Evolutionary conservation across 2,113 vertebrate genomes (phyloP), one percentile per base, ranked within the genome.

Genomic region (Anas platyrhynchos): DNA sequence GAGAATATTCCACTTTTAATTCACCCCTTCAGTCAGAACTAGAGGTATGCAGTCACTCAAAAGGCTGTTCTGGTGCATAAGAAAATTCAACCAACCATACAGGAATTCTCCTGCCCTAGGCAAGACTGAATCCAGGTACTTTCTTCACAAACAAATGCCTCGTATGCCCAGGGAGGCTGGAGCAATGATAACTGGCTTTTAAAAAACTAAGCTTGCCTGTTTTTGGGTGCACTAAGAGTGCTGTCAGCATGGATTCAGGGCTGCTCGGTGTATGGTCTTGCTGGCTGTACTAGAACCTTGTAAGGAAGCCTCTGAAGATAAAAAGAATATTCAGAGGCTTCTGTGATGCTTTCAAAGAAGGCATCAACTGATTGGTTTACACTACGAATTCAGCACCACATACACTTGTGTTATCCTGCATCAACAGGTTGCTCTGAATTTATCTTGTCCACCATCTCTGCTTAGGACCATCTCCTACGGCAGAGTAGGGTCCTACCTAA

Each of bases 1-100:
- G 77, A 91, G 69, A 92, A 93, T 93, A 89, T 82, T 87, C 83
- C n/a, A 23, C 90, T 84, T 96, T 68, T 68, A 94, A 86, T 86
- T 94, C 65, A 38, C 26, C 69, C 25, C 83, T 90, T 94, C 86
- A 58, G 14, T 88, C 69, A 65, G 54, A 79, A 36, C 80, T 54
- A 6, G 50, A 88, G 76, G 17, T 75, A 43, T 31, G 34, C 68
- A 91, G 83, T 75, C 69, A 25, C 73, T 88, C 61, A 36, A 41
- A 73, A 48, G 65, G 26, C 80, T 88, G 83, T 66, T 88, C 52
- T 15, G 55, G 48, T 58, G 66, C 4, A 0, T 50, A 22, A 91
- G 80, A 61, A 78, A 68, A 88, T 26, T 1, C 31, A 93, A 78
- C 26, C 76, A 83, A 16, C 43, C 54, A 1, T 83, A 91, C 11